phyloP scores from a whole-genome alignment of 2,797 vertebrate species.

The Tapirus indicus region DNA sequence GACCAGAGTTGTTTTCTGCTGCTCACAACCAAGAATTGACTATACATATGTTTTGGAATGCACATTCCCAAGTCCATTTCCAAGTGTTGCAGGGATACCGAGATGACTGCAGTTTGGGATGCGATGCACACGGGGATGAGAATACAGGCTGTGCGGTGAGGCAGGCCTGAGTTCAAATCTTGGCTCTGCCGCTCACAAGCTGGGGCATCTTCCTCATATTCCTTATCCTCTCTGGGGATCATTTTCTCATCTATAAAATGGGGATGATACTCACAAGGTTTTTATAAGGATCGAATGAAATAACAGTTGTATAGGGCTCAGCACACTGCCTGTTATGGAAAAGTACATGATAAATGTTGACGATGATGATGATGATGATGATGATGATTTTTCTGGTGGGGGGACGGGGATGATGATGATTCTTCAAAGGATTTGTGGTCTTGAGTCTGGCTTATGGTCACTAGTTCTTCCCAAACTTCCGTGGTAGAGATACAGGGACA shows the following conservation, averaged over 20 bases:
- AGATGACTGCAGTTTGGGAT: background rate
- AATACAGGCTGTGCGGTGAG: background rate
- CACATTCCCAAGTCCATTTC: background rate
- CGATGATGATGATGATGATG: too few species aligned
- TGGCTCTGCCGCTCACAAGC: background rate
- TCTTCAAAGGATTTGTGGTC: background rate
- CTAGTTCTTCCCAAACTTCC: background rate
- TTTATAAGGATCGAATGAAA: background rate
- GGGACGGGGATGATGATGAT: background rate
- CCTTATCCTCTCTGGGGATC: background rate
- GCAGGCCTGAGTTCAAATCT: background rate
- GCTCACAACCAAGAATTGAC: background rate
- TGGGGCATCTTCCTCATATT: background rate
- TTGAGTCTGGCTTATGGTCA: background rate
- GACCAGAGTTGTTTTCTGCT: constrained; percentile 26
- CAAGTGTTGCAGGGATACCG: background rate
- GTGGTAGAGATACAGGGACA: background rate
- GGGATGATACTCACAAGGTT: background rate
- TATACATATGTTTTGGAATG: background rate
- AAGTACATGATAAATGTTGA: background rate
- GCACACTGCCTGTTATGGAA: background rate
- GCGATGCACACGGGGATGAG: background rate
- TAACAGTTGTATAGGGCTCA: background rate
- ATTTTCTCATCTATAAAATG: background rate
- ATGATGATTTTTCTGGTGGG: background rate